These are phyloP conservation scores for Alfaro cultratus DNA, from an alignment of 2,797 vertebrate species.

Conservation along the genomic window DNA sequence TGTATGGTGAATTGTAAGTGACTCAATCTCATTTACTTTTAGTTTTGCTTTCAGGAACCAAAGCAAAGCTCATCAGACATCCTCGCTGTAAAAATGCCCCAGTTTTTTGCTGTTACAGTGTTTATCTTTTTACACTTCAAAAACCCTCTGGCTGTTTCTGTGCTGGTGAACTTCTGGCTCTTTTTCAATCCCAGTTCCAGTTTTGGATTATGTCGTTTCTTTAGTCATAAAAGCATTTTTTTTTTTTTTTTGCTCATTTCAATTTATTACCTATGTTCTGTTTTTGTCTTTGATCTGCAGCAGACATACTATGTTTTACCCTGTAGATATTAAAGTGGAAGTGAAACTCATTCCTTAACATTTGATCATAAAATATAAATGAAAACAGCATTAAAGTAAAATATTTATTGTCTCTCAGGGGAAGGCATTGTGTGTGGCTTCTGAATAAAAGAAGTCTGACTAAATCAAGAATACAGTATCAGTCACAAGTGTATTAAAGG, in stretches of 20 bases:
- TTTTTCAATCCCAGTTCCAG: not conserved
- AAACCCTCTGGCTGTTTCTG: not conserved
- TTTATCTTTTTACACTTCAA: not conserved
- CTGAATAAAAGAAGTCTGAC: not conserved
- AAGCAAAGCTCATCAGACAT: not conserved
- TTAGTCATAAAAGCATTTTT: not conserved
- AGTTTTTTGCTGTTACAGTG: not conserved
- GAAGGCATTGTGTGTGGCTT: conserved; percentile 22
- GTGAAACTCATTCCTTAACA: conserved; percentile 22
- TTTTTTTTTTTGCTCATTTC: not conserved
- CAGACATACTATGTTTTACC: not conserved
- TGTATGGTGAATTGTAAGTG: not conserved
- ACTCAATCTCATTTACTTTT: not conserved
- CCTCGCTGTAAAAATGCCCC: not conserved
- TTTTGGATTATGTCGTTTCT: not conserved
- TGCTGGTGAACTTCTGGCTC: not conserved
- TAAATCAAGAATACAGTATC: not conserved
- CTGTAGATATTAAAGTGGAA: not conserved
- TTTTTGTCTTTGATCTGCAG: not conserved
- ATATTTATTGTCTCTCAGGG: conserved; percentile 32
- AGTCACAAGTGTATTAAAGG: not conserved
- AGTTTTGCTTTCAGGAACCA: not conserved
- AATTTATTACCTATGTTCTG: not conserved
- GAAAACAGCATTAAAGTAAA: conserved; percentile 29
- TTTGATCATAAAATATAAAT: conserved; percentile 25